Conservation (phyloP, 2,797 vertebrate species). For the Hafferia zeledoni region DNA sequence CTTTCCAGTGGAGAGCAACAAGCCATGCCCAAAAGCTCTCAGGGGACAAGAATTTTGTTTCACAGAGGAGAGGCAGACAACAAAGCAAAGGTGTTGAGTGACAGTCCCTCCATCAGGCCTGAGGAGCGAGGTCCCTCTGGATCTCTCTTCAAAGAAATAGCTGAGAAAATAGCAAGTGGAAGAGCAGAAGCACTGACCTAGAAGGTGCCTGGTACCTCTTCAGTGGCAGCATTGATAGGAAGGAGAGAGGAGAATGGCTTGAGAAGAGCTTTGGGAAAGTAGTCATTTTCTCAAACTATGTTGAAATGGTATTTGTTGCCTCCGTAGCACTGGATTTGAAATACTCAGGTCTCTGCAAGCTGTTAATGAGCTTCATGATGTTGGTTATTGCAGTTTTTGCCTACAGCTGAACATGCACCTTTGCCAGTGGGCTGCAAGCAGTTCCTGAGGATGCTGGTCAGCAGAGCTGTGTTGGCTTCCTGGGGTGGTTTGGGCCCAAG, state of each 20-base stretch:
- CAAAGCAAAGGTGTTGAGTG: neutral
- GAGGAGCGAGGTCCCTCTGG: neutral
- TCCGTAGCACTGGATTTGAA: neutral
- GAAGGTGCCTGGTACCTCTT: neutral
- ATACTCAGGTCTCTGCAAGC: neutral
- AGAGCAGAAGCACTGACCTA: neutral
- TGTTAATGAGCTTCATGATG: neutral
- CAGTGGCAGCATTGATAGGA: accelerated
- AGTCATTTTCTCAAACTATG: neutral
- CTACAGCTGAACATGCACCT: neutral
- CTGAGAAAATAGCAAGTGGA: neutral
- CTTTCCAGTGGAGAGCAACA: neutral
- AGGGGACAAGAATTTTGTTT: neutral
- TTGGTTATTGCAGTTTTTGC: neutral
- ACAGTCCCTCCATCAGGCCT: neutral
- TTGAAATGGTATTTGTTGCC: neutral
- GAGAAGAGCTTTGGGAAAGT: neutral
- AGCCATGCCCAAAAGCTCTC: neutral
- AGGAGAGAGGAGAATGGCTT: neutral
- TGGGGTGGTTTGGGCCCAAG: accelerated
- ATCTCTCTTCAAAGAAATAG: neutral
- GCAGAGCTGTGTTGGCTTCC: neutral
- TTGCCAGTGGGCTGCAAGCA: accelerated
- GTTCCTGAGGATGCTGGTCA: neutral
- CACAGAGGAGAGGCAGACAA: neutral